Evolutionary conservation across 2,888 invertebrate species (phyloP).

Genomic region (Sussaba pulchella): DNA sequence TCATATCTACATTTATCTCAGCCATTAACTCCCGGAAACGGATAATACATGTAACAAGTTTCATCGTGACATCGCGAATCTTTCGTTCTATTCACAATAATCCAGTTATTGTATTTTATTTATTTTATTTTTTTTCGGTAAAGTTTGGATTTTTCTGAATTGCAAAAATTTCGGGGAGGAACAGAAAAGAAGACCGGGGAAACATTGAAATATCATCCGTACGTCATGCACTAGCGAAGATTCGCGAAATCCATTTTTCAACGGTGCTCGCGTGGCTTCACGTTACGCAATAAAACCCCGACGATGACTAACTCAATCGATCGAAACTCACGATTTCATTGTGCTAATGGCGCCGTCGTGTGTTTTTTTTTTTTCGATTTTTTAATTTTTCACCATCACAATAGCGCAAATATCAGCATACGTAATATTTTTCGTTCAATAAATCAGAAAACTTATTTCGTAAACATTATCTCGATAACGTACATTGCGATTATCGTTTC

Average conservation of each 20-base stretch:
- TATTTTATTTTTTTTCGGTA: slow-evolving; percentile 70
- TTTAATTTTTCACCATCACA: slow-evolving; percentile 5
- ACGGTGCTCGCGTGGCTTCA: slow-evolving; percentile 5
- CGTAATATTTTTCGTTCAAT: slow-evolving; percentile 10
- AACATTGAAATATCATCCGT: slow-evolving; percentile 11
- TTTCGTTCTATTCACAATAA: not conserved
- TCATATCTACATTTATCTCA: too few species aligned
- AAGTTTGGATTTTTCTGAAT: slow-evolving; percentile 73
- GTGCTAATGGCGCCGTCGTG: slow-evolving; percentile 17
- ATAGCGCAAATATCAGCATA: not conserved
- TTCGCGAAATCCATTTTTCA: not conserved
- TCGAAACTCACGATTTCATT: slow-evolving; percentile 37
- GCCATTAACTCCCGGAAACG: slow-evolving; percentile 38
- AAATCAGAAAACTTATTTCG: not conserved
- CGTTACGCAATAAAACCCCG: slow-evolving; percentile 19
- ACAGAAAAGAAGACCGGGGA: not conserved
- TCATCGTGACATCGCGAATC: too few species aligned
- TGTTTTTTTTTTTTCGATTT: too few species aligned
- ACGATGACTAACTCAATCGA: slow-evolving; percentile 27
- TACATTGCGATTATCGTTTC: too few species aligned
- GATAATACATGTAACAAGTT: slow-evolving; percentile 5
- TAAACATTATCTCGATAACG: not conserved
- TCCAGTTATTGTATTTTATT: not conserved
- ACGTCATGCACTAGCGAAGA: slow-evolving; percentile 2
- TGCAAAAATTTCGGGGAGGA: slow-evolving; percentile 58